Evolutionary conservation across 2,888 invertebrate genomes (phyloP), one percentile per base, ranked within the genome.

Genomic region (Cheilosia vernalis): DNA sequence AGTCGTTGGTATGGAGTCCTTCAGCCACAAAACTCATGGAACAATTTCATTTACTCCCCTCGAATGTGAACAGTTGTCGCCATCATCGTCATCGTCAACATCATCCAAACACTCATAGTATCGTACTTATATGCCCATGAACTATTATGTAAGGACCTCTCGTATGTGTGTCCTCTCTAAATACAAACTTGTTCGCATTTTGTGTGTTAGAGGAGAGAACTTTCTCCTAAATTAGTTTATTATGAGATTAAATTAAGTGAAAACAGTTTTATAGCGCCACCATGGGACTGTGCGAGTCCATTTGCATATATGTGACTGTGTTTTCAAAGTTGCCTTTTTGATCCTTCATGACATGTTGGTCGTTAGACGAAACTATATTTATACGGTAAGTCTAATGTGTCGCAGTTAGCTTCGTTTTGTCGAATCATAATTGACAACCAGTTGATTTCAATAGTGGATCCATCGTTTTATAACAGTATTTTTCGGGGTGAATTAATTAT

Each of bases 191-290:
- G 61, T 47, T 83, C 66, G 61, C 67, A 72, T 73, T 78, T 63
- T 19, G 56, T 56, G 58, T 66, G 47, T 51, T 56, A 70, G 55
- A 33, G 37, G 33, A 78, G 56, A 73, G 56, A 73, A 73, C 55
- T 78, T 83, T 66, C 17, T 70, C 42, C 69, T 60, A 79, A 84
- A 84, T 84, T 79, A 84, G 84, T 84, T 84, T 84, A 79, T 79
- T 79, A 79, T 84, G 79, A 64, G 74, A 79, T 74, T 84, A 84
- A 84, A 84, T 84, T 74, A 80, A 84, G 84, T 84, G 84, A 79
- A 84, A 84, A 84, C 79, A 79, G 79, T 74, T 84, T 84, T 79
- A 84, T 79, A 40, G 74, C 53, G 74, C 53, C 53, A 64, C 69
- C 70, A 37, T 37, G 13, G 13, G 37, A 37, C 13, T 37, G 37